phyloP scores from a whole-genome alignment of 2,797 vertebrate genomes.

The Cynodonichthys magdalenae region DNA sequence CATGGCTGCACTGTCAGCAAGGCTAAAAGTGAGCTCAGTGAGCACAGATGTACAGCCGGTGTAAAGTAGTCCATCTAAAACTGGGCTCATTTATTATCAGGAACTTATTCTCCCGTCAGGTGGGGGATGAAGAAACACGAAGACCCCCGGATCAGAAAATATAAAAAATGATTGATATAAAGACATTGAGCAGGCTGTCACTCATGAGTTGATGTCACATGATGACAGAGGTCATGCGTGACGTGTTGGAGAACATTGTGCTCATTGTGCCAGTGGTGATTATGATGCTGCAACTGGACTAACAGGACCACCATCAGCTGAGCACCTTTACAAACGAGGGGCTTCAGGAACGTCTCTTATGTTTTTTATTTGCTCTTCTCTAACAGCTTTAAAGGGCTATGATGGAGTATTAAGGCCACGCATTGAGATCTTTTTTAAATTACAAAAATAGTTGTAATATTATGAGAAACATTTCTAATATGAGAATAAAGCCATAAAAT shows the following conservation, averaged over 20 bases:
- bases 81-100: slow-evolving; percentile 50
- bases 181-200: not conserved
- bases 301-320: too few species aligned
- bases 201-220: not conserved
- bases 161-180: not conserved
- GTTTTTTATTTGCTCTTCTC: not conserved
- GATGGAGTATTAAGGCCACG: too few species aligned
- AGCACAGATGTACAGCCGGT: slow-evolving; percentile 34
- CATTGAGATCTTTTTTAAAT: too few species aligned
- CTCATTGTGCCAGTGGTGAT: too few species aligned
- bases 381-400: not conserved
- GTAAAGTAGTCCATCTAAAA: slow-evolving; percentile 8
- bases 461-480: too few species aligned
- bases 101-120: slow-evolving; percentile 13
- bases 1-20: slow-evolving; percentile 44
- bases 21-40: slow-evolving; percentile 40
- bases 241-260: too few species aligned
- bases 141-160: not conserved
- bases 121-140: not conserved
- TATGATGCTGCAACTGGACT: not conserved
- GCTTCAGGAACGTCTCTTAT: not conserved
- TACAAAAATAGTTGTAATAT: too few species aligned
- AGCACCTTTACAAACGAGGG: too few species aligned
- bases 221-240: not conserved
- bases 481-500: too few species aligned